Evolutionary conservation across 2,797 vertebrate genomes (phyloP).

Genomic region (Enteromius radiatus): DNA sequence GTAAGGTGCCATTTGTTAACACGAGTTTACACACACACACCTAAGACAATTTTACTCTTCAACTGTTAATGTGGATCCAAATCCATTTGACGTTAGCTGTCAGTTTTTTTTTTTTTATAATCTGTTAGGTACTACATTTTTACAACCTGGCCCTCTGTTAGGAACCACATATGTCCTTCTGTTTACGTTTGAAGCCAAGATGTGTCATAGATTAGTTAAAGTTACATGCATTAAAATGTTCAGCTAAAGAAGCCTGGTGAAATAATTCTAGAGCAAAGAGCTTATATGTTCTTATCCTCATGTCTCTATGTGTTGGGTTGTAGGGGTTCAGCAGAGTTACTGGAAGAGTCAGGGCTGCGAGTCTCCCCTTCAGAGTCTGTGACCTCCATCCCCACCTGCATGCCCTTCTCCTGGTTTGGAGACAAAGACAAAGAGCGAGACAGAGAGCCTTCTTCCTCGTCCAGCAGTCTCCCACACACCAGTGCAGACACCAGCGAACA

Average conservation of each 20-base stretch:
- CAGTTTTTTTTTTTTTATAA: too few relatives aligned
- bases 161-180: not conserved
- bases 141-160: not conserved
- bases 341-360: constrained; percentile 87
- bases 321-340: constrained; percentile 88
- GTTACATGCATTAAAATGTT: too few relatives aligned
- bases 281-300: not conserved
- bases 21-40: not conserved
- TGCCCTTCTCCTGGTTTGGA: constrained; percentile 95
- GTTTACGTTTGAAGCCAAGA: too few relatives aligned
- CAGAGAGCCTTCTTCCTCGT: constrained; percentile 84
- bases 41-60: not conserved
- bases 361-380: constrained; percentile 89
- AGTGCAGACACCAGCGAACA: constrained; percentile 80
- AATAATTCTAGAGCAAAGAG: not conserved
- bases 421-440: constrained; percentile 84
- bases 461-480: constrained; percentile 81
- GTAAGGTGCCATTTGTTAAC: too few relatives aligned
- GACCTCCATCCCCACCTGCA: constrained; percentile 91
- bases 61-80: not conserved
- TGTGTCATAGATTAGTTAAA: too few relatives aligned
- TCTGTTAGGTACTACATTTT: too few relatives aligned
- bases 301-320: not conserved
- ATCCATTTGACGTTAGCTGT: too few relatives aligned
- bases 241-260: not conserved